Base-by-base conservation (phyloP, 92 coral and sea anemone species). In the Siderastrea siderea region DNA sequence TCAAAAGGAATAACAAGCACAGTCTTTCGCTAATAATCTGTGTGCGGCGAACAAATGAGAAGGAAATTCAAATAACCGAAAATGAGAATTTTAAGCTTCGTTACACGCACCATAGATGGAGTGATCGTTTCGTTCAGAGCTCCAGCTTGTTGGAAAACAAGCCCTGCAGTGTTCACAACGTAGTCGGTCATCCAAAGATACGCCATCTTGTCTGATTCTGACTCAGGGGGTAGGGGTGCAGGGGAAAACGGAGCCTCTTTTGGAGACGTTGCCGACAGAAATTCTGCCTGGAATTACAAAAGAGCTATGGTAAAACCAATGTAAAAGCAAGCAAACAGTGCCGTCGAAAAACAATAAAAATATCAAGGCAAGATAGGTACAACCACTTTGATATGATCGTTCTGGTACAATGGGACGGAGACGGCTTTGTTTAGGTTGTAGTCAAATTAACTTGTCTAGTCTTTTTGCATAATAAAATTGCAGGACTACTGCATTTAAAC, bases 161-260 rank as follows among this genome's bases (percentile, higher is more conserved):
- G 77, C 17, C 98, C 96, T 44, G 98, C 99, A 47, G 99, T 92
- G 76, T 95, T 98, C 66, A 90, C 54, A 5, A 96, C 94, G 85
- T 95, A 98, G 81, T 98, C 99, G 10, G 99, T 94, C 53, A 98
- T 54, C 95, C 98, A 95, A 8, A 90, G 67, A 71, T 95, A 98
- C 5, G 90, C 90, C 99, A 95, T 98, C 78, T 71, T 86, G 15
- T 59, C 77, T 53, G 98, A 92, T 14, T 82, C 88, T 19, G 90
- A 81, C 50, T 82, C 91, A 4, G 81, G 50, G 26, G 99, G 96
- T 50, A 98, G 93, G 44, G 89, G 89, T 7, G 53, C 70, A 71
- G 99, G 99, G 15, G 89, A 71, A 80, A 98, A 92, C 16, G 98
- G 94, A 3, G 99, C 96, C 78, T 98, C 99, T 17, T 67, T 83